These are phyloP conservation scores for Caenorhabditis doughertyi DNA, from an alignment of 2,888 invertebrate genomes.

Conservation along the genomic window DNA sequence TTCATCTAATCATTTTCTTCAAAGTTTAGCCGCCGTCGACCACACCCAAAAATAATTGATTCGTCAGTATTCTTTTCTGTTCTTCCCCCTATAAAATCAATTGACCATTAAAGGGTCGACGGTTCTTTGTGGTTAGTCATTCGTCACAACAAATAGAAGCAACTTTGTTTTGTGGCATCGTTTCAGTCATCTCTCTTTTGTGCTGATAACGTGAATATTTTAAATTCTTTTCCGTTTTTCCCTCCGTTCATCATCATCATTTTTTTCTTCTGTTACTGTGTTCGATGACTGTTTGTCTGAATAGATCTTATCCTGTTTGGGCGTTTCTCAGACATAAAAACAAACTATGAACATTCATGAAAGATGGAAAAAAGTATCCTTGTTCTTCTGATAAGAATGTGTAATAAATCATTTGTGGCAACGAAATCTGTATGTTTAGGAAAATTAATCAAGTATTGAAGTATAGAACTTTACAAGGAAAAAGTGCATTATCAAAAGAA, in stretches of 20 bases:
- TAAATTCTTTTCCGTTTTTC: conserved; percentile 1
- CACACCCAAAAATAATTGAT: conserved; percentile 61
- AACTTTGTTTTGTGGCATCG: conserved; percentile 16
- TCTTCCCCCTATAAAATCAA: conserved; percentile 46
- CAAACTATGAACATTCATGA: conserved; percentile 17
- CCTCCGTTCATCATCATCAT: neutral
- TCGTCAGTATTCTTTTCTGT: conserved; percentile 14
- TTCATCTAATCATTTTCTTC: conserved; percentile 1
- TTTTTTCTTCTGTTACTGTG: conserved; percentile 1
- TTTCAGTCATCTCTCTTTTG: neutral
- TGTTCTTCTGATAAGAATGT: conserved; percentile 35
- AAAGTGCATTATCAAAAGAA: no score
- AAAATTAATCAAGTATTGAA: no score
- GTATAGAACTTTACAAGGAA: no score
- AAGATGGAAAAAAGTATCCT: conserved; percentile 2
- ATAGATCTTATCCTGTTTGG: conserved; percentile 35
- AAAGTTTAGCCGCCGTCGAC: conserved; percentile 30
- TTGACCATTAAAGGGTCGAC: conserved; percentile 51
- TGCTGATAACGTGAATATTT: conserved; percentile 35
- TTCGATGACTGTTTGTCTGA: conserved; percentile 9
- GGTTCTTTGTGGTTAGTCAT: conserved; percentile 40
- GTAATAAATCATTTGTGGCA: conserved; percentile 10
- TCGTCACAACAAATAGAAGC: conserved; percentile 9
- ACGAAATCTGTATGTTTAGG: neutral
- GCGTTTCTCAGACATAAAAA: conserved; percentile 42